Base-by-base conservation (phyloP, 2,113 vertebrate genomes). In the Pollachius pollachius region DNA sequence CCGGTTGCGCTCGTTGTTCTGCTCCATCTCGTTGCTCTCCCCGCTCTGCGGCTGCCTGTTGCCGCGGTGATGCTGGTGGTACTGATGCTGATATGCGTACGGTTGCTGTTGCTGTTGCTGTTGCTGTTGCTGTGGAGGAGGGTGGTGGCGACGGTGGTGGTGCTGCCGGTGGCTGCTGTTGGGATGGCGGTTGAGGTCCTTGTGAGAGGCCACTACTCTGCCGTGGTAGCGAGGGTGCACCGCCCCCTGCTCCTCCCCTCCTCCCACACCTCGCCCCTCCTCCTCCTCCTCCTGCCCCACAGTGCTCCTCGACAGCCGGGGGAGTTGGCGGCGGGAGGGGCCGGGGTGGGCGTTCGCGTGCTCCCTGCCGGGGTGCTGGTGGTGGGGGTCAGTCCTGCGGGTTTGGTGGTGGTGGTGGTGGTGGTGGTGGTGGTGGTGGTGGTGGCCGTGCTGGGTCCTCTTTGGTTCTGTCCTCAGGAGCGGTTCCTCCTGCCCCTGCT, bases 1-100 rank as follows among this genome's bases (percentile, higher is more conserved):
- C 76, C 92, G 92, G 88, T 94, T 95, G 90, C 92, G 92, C 71
- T 96, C 94, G 0, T 94, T 95, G 92, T 94, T 95, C 92, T 96
- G 95, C 89, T 97, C 96, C 87, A 94, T 94, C 79, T 96, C 95
- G 3, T 90, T 88, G 63, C 87, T 81, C 61, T 84, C 88, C 61
- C 92, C 91, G 83, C 88, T 87, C 1, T 92, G 91, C 12, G 76
- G 91, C 73, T 95, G 94, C 67, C 75, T 81, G 81, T 73, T 84
- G 11, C 84, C 83, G n/a, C 77, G 82, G 11, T 79, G 87, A 62
- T 84, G 85, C 15, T 82, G 84, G 7, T 76, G 85, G 17, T 81
- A 84, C 13, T 80, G 85, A 25, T 82, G 87, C 63, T 85, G 79
- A 23, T 72, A 48, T n/a, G 54, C 59, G 25, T 62, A 25, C 71